Evolutionary conservation across 2,888 invertebrate species (phyloP).

Genomic region (Leucophenga montana): DNA sequence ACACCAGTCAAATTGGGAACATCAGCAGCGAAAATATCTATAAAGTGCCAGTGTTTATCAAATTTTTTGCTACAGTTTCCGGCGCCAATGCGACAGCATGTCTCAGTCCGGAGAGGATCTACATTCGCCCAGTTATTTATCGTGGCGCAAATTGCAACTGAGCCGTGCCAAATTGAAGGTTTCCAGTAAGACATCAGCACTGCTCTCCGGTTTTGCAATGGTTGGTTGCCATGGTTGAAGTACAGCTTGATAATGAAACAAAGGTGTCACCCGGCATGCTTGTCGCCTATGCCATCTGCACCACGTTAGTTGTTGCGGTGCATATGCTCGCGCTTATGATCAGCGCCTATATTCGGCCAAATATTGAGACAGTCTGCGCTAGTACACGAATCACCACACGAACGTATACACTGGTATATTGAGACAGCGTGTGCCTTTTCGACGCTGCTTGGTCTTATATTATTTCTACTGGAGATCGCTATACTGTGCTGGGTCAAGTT

Average conservation of each 20-base stretch:
- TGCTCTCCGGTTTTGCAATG: constrained; percentile 98
- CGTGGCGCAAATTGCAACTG: constrained; percentile 93
- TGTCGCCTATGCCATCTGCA: constrained; percentile 94
- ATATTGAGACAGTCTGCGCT: constrained; percentile 96
- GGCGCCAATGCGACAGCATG: constrained; percentile 76
- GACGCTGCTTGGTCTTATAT: constrained; percentile 91
- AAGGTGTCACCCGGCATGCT: constrained; percentile 86
- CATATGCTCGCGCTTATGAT: constrained; percentile 99
- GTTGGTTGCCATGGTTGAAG: constrained; percentile 98
- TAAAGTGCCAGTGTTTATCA: constrained; percentile 54
- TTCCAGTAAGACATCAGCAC: constrained; percentile 96
- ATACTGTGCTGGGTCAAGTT: constrained; percentile 99
- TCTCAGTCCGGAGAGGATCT: constrained; percentile 83
- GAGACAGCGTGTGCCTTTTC: constrained; percentile 99
- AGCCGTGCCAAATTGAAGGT: constrained; percentile 98
- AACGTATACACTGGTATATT: constrained; percentile 93
- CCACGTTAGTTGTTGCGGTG: constrained; percentile 95
- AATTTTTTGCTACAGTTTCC: constrained; percentile 52
- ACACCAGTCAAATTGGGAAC: constrained; percentile 53
- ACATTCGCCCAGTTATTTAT: constrained; percentile 88
- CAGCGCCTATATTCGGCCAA: constrained; percentile 98
- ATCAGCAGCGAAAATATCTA: constrained; percentile 40
- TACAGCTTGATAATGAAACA: constrained; percentile 86
- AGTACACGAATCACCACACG: constrained; percentile 91
- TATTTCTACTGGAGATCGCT: constrained; percentile 95